These are phyloP conservation scores for Ctenoplectra terminalis DNA, from an alignment of 1,140 invertebrate genomes.

Conservation along the genomic window DNA sequence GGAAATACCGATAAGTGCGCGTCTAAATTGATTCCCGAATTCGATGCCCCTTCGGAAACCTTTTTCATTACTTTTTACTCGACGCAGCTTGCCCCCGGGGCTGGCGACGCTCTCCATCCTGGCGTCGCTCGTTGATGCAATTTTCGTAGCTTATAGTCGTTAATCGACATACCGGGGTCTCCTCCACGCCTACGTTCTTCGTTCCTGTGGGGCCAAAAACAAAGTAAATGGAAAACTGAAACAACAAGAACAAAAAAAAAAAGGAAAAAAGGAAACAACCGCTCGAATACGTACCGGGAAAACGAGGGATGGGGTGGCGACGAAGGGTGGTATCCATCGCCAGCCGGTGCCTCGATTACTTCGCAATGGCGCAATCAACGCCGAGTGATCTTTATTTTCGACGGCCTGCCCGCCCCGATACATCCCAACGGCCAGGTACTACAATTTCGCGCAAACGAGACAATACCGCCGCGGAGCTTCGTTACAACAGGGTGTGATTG, in stretches of 20 bases:
- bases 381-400: slow-evolving; percentile 79
- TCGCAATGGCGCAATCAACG: slow-evolving; percentile 76
- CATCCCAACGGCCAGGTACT: slow-evolving; percentile 72
- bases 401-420: slow-evolving; percentile 57
- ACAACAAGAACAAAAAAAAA: slow-evolving; percentile 3
- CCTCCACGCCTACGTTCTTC: slow-evolving; percentile 4
- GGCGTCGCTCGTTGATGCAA: slow-evolving; percentile 33
- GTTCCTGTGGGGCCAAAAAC: not conserved
- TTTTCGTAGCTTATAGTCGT: slow-evolving; percentile 54
- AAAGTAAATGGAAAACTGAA: slow-evolving; percentile 49
- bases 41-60: not conserved
- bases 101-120: not conserved
- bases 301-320: not conserved
- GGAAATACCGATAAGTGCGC: slow-evolving; percentile 44
- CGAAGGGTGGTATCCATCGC: slow-evolving; percentile 37
- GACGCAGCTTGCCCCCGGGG: not conserved
- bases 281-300: not conserved
- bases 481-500: slow-evolving; percentile 81
- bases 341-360: slow-evolving; percentile 64
- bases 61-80: slow-evolving; percentile 26
- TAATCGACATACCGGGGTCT: slow-evolving; percentile 39
- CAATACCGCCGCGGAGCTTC: slow-evolving; percentile 75
- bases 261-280: not conserved
- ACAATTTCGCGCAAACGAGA: slow-evolving; percentile 78
- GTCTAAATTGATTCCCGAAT: slow-evolving; percentile 48